A percentile compares a stretch with the other conserved stretches of the same genome.
Evolutionary conservation across 2,888 invertebrate species (phyloP).

Genomic region (Crioceris asparagi): DNA sequence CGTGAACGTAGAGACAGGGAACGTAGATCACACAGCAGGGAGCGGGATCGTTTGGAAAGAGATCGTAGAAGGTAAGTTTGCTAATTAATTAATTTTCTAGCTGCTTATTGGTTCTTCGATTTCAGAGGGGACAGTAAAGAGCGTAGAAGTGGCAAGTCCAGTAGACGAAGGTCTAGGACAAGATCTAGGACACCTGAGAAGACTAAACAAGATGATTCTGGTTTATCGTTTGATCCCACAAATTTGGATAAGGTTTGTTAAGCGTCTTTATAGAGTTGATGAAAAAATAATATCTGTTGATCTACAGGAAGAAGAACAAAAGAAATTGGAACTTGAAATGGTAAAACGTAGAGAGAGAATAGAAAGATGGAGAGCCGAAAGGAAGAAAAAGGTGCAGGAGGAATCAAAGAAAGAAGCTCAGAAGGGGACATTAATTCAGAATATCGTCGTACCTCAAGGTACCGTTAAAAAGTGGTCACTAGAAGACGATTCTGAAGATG

Average conservation of each 20-base stretch:
- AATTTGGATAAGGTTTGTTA: conserved; percentile 68
- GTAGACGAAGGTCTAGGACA: conserved; percentile 37
- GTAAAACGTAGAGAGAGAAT: conserved; percentile 90
- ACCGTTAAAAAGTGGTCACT: conserved; percentile 83
- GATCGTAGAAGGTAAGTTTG: conserved; percentile 24
- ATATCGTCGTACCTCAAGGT: conserved; percentile 34
- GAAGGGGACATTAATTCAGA: conserved; percentile 46
- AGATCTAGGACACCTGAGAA: conserved; percentile 34
- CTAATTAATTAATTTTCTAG: background rate
- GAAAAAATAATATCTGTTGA: background rate
- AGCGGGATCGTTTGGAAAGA: conserved; percentile 27
- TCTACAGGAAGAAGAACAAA: conserved; percentile 75
- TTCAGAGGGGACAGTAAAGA: conserved; percentile 54
- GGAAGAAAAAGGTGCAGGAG: conserved; percentile 79
- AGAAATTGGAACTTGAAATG: conserved; percentile 87
- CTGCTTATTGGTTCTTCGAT: conserved; percentile 20
- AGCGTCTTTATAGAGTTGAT: background rate
- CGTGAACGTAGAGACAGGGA: conserved; percentile 28
- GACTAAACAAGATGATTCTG: conserved; percentile 45
- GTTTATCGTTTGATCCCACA: conserved; percentile 59
- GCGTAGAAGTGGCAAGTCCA: conserved; percentile 47
- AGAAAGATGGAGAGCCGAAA: conserved; percentile 90
- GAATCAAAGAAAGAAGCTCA: conserved; percentile 65
- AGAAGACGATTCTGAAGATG: conserved; percentile 93
- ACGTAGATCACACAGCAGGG: conserved; percentile 26